Conservation (phyloP, 2,888 invertebrate genomes). For the Myopa testacea region DNA sequence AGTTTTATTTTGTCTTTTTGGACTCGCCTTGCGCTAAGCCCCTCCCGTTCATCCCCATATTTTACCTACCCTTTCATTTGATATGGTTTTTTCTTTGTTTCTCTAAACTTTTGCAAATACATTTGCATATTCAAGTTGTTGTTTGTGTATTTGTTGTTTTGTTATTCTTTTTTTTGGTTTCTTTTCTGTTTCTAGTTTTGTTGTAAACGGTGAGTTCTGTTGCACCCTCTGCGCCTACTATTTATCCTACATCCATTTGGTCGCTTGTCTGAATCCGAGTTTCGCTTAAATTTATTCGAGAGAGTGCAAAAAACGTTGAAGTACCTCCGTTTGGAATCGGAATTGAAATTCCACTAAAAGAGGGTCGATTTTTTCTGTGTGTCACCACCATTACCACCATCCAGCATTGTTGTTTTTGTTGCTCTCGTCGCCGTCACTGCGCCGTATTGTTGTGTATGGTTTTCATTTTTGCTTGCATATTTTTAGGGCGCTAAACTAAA, state of each 20-base stretch:
- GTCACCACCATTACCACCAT: background rate
- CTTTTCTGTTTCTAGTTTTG: background rate
- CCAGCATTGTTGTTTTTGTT: background rate
- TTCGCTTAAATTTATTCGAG: background rate
- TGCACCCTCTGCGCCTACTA: background rate
- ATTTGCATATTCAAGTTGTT: constrained; percentile 32
- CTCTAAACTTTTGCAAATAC: constrained; percentile 8
- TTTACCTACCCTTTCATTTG: background rate
- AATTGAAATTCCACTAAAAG: constrained; percentile 19
- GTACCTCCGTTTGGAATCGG: constrained; percentile 18
- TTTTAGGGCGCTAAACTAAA: constrained; percentile 27
- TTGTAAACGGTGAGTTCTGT: background rate
- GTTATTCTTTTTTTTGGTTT: background rate
- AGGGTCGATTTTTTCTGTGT: constrained; percentile 16
- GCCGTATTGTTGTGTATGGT: background rate
- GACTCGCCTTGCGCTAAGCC: background rate
- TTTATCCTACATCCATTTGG: background rate
- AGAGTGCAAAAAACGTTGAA: constrained; percentile 29
- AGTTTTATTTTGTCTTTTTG: background rate
- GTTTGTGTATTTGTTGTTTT: constrained; percentile 13
- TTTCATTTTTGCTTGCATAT: constrained; percentile 29
- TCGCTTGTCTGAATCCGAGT: background rate
- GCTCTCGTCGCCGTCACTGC: background rate
- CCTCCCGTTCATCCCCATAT: background rate
- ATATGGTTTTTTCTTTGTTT: background rate